phyloP scores from a whole-genome alignment of 2,113 vertebrate genomes.

The Empidonax alnorum region DNA sequence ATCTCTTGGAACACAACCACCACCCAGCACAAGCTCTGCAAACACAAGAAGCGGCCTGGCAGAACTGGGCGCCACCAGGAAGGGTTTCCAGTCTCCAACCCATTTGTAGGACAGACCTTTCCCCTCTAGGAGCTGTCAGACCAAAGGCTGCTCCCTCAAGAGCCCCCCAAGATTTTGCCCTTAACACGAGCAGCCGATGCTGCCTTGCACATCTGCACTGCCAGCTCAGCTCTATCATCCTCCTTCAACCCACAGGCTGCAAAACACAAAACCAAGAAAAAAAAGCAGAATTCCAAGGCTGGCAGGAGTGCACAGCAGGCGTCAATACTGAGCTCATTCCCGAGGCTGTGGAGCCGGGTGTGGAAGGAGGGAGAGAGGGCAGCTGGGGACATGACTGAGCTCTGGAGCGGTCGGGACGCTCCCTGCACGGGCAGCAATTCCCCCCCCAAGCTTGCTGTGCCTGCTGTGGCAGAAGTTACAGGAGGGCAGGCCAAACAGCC shows the following conservation, averaged over 20 bases:
- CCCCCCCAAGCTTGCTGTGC: background rate
- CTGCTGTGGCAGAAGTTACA: background rate
- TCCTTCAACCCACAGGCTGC: background rate
- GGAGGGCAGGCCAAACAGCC: background rate
- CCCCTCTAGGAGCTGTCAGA: background rate
- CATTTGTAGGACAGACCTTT: background rate
- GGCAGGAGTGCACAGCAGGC: background rate
- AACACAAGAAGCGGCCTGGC: background rate
- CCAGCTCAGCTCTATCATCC: background rate
- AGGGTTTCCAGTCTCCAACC: background rate
- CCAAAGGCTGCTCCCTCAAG: background rate
- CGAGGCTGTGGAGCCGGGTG: background rate
- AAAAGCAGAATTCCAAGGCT: background rate
- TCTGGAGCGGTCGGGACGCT: background rate
- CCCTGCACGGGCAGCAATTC: background rate
- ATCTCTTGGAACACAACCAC: background rate
- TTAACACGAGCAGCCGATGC: accelerated
- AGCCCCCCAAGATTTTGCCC: background rate
- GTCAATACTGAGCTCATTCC: background rate
- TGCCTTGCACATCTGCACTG: background rate
- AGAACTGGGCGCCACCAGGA: background rate
- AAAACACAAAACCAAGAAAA: background rate
- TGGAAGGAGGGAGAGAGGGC: slow-evolving; percentile 1
- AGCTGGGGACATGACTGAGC: background rate
- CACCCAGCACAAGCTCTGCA: background rate